These are phyloP conservation scores for Pimephales promelas DNA, from an alignment of 2,113 vertebrate genomes.

Conservation along the genomic window DNA sequence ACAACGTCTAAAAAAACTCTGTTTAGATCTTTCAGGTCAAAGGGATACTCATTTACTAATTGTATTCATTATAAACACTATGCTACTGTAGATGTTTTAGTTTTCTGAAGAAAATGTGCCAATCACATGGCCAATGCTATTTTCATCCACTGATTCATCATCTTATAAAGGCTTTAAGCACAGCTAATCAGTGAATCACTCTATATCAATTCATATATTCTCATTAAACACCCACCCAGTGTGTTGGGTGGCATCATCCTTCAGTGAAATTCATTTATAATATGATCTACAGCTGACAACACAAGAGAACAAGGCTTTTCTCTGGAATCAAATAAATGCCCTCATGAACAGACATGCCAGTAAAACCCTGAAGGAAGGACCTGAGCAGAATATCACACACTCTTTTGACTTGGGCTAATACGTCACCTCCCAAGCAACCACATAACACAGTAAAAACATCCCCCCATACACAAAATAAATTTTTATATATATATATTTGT, in stretches of 20 bases:
- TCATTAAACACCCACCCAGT: constrained; percentile 15
- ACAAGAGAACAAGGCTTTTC: not conserved
- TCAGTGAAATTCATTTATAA: not conserved
- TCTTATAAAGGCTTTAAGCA: not conserved
- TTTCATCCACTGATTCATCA: not conserved
- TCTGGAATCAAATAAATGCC: not conserved
- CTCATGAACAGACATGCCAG: not conserved
- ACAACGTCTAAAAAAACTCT: not conserved
- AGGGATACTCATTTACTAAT: not conserved
- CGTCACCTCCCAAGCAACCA: not conserved
- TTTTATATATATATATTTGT: no score
- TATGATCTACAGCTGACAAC: constrained; percentile 16
- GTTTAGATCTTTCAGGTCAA: not conserved
- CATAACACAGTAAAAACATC: constrained; percentile 2
- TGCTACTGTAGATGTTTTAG: not conserved
- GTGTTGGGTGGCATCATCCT: constrained; percentile 13
- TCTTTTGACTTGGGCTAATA: not conserved
- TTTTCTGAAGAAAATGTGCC: not conserved
- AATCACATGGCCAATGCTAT: not conserved
- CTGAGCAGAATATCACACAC: not conserved
- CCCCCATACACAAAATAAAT: no score
- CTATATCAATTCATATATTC: not conserved
- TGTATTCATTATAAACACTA: not conserved
- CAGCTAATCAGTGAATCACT: constrained; percentile 21
- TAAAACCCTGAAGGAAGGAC: not conserved